These are phyloP conservation scores for Ladona fulva DNA, from an alignment of 1,140 invertebrate species.

Conservation along the genomic window DNA sequence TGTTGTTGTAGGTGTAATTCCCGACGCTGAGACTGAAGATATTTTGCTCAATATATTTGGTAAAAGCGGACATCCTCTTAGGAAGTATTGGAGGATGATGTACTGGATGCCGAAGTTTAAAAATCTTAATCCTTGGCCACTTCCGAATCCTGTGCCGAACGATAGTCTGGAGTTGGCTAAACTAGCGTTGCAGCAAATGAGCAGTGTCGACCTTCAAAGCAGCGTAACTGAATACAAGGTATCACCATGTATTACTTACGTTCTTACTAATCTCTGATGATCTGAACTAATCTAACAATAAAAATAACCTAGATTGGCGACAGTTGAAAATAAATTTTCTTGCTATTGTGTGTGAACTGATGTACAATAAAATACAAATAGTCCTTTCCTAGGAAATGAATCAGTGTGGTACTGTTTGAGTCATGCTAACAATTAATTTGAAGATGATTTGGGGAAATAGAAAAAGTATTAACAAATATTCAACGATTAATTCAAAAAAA, in stretches of 20 bases:
- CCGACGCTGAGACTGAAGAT: conserved; percentile 76
- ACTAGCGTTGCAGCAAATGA: conserved; percentile 77
- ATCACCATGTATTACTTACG: no score
- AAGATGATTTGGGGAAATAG: no score
- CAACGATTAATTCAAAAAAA: no score
- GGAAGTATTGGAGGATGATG: conserved; percentile 84
- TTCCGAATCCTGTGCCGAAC: conserved; percentile 63
- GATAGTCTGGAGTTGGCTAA: conserved; percentile 73
- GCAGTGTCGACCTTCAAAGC: conserved; percentile 70
- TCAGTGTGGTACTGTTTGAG: no score
- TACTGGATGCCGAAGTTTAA: conserved; percentile 99
- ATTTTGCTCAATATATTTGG: conserved; percentile 82
- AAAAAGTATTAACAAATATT: no score
- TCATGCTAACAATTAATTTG: no score
- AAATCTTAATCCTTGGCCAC: conserved; percentile 79
- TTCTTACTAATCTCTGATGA: no score
- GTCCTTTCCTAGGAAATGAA: no score
- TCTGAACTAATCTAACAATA: no score
- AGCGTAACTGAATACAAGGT: conserved; percentile 51
- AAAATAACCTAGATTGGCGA: no score
- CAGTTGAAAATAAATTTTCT: no score
- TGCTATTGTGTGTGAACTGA: conserved; percentile 17
- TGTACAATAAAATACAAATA: no score
- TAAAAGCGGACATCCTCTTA: conserved; percentile 57
- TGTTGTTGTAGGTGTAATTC: conserved; percentile 62